These are phyloP conservation scores for Microcaecilia unicolor DNA, from an alignment of 2,797 vertebrate genomes.

Conservation along the genomic window DNA sequence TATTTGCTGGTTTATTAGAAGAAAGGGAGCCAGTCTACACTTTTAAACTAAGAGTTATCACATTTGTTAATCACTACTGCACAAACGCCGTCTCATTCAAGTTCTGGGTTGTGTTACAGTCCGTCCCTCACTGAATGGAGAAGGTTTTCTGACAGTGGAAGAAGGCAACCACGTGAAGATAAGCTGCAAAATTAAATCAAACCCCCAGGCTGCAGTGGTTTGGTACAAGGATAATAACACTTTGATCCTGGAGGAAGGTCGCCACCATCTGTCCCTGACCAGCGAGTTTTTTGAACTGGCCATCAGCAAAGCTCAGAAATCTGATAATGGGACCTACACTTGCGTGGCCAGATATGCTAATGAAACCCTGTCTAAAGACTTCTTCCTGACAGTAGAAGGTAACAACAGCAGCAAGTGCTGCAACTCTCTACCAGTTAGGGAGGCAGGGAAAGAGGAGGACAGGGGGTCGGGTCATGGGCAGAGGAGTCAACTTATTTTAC, in stretches of 20 bases:
- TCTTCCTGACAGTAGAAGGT: slow-evolving; percentile 70
- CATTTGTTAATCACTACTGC: too few relatives aligned
- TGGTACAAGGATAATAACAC: slow-evolving; percentile 56
- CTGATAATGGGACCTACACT: slow-evolving; percentile 64
- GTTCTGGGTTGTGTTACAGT: slow-evolving; percentile 48
- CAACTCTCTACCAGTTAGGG: too few relatives aligned
- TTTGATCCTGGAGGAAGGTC: slow-evolving; percentile 43
- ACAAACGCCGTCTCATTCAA: background rate
- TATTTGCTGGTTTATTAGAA: too few relatives aligned
- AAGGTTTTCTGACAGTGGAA: slow-evolving; percentile 33
- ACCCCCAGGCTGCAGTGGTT: slow-evolving; percentile 58
- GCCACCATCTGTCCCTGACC: slow-evolving; percentile 44
- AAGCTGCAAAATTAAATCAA: slow-evolving; percentile 61
- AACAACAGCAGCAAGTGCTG: too few relatives aligned
- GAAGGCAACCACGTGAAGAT: slow-evolving; percentile 39
- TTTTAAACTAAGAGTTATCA: background rate
- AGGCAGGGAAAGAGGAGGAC: too few relatives aligned
- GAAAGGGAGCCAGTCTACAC: too few relatives aligned
- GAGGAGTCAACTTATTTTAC: too few relatives aligned
- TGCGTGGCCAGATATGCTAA: slow-evolving; percentile 47
- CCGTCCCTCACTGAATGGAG: slow-evolving; percentile 49
- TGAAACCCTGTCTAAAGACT: slow-evolving; percentile 30
- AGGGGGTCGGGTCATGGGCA: too few relatives aligned
- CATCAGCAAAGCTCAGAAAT: slow-evolving; percentile 26
- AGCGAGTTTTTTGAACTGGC: slow-evolving; percentile 47